A percentile compares a stretch with the other conserved stretches of the same genome.
phyloP scores from a whole-genome alignment of 2,113 vertebrate species.

The Chlamydotis undulata region DNA sequence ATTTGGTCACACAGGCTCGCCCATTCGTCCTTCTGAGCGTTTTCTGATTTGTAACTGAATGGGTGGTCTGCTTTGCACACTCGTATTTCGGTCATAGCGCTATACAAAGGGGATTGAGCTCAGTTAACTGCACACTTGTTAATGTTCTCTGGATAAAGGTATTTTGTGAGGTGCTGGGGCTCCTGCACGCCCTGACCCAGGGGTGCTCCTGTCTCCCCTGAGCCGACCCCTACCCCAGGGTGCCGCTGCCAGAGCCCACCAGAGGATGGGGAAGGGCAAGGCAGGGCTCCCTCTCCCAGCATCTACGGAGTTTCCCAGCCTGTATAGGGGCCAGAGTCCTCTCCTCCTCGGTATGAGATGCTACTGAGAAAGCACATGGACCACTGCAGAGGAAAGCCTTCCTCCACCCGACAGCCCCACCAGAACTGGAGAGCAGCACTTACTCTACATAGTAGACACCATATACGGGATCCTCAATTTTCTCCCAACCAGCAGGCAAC shows the following conservation, averaged over 20 bases:
- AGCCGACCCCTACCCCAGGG: neutral
- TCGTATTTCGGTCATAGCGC: rapidly evolving
- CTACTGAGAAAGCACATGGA: neutral
- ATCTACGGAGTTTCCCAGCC: rapidly evolving
- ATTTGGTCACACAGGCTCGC: neutral
- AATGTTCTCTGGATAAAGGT: neutral
- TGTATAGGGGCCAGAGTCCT: neutral
- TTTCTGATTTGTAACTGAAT: neutral
- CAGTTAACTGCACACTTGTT: neutral
- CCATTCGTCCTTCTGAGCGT: neutral
- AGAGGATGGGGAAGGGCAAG: neutral
- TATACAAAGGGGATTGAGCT: rapidly evolving
- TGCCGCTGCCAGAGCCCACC: neutral
- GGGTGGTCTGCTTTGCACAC: neutral
- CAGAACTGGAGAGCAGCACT: conserved; percentile 70
- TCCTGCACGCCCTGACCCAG: neutral
- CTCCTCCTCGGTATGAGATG: neutral
- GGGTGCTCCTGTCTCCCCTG: neutral
- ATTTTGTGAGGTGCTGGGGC: neutral
- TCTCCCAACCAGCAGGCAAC: conserved; percentile 97
- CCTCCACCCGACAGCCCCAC: neutral
- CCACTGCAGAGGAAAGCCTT: neutral
- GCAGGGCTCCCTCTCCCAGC: neutral
- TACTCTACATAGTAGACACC: conserved; percentile 99
- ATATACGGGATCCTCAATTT: conserved; percentile 98